Conservation (phyloP, 2,888 invertebrate genomes). For the Amiota mariae region DNA sequence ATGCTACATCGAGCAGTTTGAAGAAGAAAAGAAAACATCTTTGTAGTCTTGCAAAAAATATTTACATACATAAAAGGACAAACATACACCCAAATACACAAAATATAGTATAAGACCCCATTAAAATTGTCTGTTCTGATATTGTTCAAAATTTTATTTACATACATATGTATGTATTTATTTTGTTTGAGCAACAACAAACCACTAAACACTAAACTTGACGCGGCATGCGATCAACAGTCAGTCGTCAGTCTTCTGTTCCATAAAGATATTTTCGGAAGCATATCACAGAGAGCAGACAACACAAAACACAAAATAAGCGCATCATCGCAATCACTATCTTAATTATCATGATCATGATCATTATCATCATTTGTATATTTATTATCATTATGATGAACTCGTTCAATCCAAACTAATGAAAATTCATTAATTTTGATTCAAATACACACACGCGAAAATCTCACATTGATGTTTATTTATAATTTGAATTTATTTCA, state of each 20-base stretch:
- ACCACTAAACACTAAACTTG: conserved; percentile 11
- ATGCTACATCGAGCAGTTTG: conserved; percentile 43
- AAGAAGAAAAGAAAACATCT: conserved; percentile 26
- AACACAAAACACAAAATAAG: conserved; percentile 20
- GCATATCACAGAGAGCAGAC: background rate
- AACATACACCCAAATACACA: background rate
- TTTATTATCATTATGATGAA: background rate
- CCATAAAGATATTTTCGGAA: conserved; percentile 29
- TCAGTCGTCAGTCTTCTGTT: background rate
- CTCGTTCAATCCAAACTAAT: background rate
- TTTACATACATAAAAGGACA: conserved; percentile 35
- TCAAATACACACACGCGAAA: background rate
- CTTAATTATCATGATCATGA: background rate
- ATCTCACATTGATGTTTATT: background rate
- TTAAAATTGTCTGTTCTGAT: background rate
- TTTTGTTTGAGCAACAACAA: conserved; percentile 12
- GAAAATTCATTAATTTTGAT: background rate
- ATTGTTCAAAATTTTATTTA: conserved; percentile 11
- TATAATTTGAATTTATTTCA: conserved; percentile 1
- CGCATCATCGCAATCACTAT: conserved; percentile 14
- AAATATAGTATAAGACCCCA: background rate
- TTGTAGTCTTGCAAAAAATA: conserved; percentile 31
- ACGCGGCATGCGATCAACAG: background rate
- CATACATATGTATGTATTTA: no score
- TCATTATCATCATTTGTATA: background rate